Percentiles rank a stretch among this genome's conserved stretches.
Conservation (phyloP, 37 sponge, comb jelly and placozoan genomes). For the Beroe ovata region DNA sequence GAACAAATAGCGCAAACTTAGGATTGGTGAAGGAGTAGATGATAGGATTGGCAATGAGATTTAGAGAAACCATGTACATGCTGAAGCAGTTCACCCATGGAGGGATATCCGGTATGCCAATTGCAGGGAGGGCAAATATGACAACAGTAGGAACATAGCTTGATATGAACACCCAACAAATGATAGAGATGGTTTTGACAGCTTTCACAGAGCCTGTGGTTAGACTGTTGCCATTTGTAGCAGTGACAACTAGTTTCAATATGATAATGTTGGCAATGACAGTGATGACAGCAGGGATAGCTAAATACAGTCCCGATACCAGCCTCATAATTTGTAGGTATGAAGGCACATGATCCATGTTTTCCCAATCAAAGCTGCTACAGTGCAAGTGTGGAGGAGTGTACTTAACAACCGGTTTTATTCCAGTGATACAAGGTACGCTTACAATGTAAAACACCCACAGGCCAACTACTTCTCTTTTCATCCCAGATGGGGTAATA, state of each 20-base stretch:
- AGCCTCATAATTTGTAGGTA: neutral
- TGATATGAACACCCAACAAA: slow-evolving; percentile 7
- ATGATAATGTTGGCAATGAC: slow-evolving; percentile 9
- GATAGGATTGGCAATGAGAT: slow-evolving; percentile 10
- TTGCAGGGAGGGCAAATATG: neutral
- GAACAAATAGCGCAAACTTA: no score
- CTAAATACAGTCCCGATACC: neutral
- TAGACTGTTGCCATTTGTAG: neutral
- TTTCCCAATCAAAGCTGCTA: slow-evolving; percentile 1
- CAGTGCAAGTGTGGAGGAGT: neutral
- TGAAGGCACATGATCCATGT: neutral
- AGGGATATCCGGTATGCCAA: neutral
- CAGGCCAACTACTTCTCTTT: neutral
- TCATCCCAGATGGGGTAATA: neutral
- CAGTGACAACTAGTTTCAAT: neutral
- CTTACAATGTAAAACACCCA: neutral
- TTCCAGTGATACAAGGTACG: neutral
- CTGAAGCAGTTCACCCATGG: neutral
- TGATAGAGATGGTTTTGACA: neutral
- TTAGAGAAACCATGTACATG: neutral
- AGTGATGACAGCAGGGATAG: neutral
- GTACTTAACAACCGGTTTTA: neutral
- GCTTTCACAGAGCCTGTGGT: neutral
- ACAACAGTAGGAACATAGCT: neutral
- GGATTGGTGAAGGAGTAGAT: slow-evolving; percentile 43